phyloP scores from a whole-genome alignment of 2,888 invertebrate species.

The Ophion slaviceki region DNA sequence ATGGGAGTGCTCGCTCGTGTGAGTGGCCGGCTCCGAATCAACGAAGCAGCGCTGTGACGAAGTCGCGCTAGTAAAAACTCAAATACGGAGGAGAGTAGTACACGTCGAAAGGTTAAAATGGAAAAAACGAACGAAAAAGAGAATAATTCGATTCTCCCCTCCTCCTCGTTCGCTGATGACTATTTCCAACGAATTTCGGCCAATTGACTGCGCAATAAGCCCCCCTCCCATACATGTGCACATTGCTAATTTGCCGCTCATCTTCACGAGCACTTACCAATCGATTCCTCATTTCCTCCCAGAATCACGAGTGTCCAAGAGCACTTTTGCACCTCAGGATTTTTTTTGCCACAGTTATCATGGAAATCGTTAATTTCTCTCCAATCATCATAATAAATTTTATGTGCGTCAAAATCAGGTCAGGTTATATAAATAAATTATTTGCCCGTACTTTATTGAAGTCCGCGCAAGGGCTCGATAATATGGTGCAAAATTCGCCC shows the following conservation, averaged over 20 bases:
- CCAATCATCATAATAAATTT: not conserved
- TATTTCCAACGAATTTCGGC: conserved; percentile 27
- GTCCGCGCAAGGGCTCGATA: not conserved
- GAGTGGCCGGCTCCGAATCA: conserved; percentile 76
- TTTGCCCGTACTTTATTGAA: not conserved
- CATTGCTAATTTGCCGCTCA: not conserved
- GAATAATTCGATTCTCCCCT: conserved; percentile 9
- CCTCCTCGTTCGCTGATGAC: conserved; percentile 10
- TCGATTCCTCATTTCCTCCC: not conserved
- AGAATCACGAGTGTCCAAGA: not conserved
- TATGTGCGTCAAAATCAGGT: no score
- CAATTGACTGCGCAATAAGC: not conserved
- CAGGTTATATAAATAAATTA: not conserved
- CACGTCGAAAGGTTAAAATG: not conserved
- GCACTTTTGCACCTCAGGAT: not conserved
- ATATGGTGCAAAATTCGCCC: conserved; percentile 19
- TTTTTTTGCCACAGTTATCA: not conserved
- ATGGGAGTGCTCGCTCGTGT: conserved; percentile 76
- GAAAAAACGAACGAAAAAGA: not conserved
- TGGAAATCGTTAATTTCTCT: not conserved
- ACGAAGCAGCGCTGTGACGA: conserved; percentile 27
- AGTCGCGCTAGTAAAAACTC: not conserved
- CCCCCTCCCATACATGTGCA: not conserved
- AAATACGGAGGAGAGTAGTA: conserved; percentile 19
- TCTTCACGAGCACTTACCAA: not conserved